These are phyloP conservation scores for Noctua janthina DNA, from an alignment of 2,888 invertebrate genomes.

Conservation along the genomic window DNA sequence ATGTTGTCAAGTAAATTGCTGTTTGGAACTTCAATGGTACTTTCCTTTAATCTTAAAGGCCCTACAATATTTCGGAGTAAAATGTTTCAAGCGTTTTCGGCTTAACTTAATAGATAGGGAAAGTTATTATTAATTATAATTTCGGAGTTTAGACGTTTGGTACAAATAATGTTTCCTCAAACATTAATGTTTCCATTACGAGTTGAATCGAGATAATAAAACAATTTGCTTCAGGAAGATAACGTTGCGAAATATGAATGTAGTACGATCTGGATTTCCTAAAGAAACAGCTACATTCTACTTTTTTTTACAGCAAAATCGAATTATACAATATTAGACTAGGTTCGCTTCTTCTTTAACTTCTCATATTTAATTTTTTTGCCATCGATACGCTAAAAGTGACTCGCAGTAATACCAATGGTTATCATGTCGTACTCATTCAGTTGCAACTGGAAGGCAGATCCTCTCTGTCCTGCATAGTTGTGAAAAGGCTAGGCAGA, in stretches of 20 bases:
- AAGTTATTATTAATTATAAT: conserved; percentile 73
- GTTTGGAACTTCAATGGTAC: conserved; percentile 69
- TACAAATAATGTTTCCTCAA: conserved; percentile 58
- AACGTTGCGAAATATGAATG: conserved; percentile 10
- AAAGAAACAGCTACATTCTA: not conserved
- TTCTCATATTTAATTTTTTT: too few species aligned
- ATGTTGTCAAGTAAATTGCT: conserved; percentile 71
- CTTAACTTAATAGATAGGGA: conserved; percentile 72
- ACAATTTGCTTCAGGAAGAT: conserved; percentile 34
- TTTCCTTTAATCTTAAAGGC: conserved; percentile 69
- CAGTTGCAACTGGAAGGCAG: not conserved
- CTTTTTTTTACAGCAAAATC: not conserved
- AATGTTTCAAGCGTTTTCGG: conserved; percentile 70
- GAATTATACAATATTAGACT: not conserved
- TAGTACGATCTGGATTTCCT: not conserved
- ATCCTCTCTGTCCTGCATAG: not conserved
- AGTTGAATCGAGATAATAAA: conserved; percentile 37
- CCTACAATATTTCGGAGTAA: conserved; percentile 70
- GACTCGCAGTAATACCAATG: not conserved
- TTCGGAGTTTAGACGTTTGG: conserved; percentile 61
- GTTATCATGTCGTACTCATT: not conserved
- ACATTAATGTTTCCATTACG: conserved; percentile 40
- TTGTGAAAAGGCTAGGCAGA: not conserved
- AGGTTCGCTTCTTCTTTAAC: too few species aligned
- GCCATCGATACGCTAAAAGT: too few species aligned